Evolutionary conservation across 2,888 invertebrate genomes (phyloP).

Genomic region (Taenaris catops): DNA sequence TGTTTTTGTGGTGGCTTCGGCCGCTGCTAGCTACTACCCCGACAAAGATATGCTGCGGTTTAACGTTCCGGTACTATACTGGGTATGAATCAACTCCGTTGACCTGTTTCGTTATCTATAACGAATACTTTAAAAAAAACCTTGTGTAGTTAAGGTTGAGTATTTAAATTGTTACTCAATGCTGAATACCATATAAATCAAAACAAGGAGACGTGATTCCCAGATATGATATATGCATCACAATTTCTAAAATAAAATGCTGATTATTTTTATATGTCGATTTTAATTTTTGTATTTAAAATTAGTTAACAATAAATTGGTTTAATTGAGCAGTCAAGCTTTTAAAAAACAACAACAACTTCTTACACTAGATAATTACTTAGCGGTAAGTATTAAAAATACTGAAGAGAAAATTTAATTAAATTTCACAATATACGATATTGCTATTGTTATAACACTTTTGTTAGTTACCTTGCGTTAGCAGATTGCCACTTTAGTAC

Average conservation of each 20-base stretch:
- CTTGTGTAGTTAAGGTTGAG: too few species aligned
- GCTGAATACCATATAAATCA: too few species aligned
- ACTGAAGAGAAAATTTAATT: neutral
- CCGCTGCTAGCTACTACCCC: too few species aligned
- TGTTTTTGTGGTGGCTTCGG: too few species aligned
- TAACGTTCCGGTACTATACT: constrained; percentile 26
- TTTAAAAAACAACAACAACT: constrained; percentile 16
- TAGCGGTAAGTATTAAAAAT: constrained; percentile 1
- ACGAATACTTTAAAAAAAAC: too few species aligned
- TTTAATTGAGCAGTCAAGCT: constrained; percentile 13
- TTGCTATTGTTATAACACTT: constrained; percentile 7
- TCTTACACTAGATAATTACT: constrained; percentile 14
- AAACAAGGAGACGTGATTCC: too few species aligned
- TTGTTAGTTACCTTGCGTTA: constrained; percentile 5
- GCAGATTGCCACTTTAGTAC: constrained; percentile 11
- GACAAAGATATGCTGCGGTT: too few species aligned
- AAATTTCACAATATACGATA: constrained; percentile 4
- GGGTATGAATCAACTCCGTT: constrained; percentile 46
- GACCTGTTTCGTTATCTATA: constrained; percentile 14
- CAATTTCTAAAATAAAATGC: neutral
- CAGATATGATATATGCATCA: too few species aligned
- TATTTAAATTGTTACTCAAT: too few species aligned
- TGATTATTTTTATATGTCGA: constrained; percentile 31
- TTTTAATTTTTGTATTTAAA: constrained; percentile 51
- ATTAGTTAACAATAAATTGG: constrained; percentile 70